Conservation (phyloP, 2,888 invertebrate species). For the Dascillus cervinus region DNA sequence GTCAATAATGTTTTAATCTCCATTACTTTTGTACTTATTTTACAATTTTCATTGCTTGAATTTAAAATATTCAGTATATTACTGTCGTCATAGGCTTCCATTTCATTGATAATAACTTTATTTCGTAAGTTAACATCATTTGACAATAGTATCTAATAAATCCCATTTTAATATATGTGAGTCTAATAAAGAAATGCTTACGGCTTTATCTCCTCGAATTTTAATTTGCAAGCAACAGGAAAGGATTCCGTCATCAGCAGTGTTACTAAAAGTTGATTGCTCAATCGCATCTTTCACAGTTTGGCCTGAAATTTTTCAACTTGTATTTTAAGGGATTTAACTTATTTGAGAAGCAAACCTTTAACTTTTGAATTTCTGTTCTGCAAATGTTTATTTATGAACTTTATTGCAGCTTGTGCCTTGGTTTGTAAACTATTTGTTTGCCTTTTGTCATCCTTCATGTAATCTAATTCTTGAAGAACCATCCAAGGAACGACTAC, state of each 20-base stretch:
- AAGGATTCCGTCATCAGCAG: slow-evolving; percentile 53
- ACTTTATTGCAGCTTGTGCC: slow-evolving; percentile 45
- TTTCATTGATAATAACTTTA: slow-evolving; percentile 47
- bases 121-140: slow-evolving; percentile 53
- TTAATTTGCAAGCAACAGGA: slow-evolving; percentile 50
- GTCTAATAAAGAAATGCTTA: slow-evolving; percentile 3
- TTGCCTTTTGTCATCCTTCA: slow-evolving; percentile 41
- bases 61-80: slow-evolving; percentile 22
- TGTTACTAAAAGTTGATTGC: slow-evolving; percentile 47
- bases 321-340: slow-evolving; percentile 2
- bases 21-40: slow-evolving; percentile 7
- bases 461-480: slow-evolving; percentile 50
- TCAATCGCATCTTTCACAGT: slow-evolving; percentile 48
- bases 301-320: slow-evolving; percentile 43
- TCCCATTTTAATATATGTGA: too few species aligned
- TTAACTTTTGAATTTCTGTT: slow-evolving; percentile 42
- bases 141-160: slow-evolving; percentile 50
- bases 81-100: slow-evolving; percentile 31
- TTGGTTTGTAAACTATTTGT: slow-evolving; percentile 17
- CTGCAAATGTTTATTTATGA: slow-evolving; percentile 46
- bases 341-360: slow-evolving; percentile 33
- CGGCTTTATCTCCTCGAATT: slow-evolving; percentile 4
- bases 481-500: slow-evolving; percentile 55
- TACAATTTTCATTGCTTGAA: slow-evolving; percentile 6
- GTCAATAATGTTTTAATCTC: slow-evolving; percentile 26